Percentiles rank a stretch among this genome's conserved stretches.
phyloP scores from a whole-genome alignment of 2,113 vertebrate species.

The Sorex fumeus region DNA sequence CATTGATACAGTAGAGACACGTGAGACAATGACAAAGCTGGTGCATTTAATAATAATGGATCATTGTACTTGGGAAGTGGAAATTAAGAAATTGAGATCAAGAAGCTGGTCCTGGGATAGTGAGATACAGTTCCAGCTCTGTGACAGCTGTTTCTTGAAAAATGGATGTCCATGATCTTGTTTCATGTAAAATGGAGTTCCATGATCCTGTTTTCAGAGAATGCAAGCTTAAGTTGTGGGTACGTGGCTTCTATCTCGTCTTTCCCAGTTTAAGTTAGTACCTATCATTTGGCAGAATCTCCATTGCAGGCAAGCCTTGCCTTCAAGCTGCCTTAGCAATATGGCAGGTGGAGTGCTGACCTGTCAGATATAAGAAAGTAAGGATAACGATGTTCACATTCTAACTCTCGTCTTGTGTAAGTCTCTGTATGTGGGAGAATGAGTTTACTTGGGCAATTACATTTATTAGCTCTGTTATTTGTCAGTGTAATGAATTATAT shows the following conservation, averaged over 20 bases:
- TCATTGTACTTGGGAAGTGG: not conserved
- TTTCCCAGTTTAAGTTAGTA: not conserved
- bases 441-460: not conserved
- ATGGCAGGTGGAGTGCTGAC: not conserved
- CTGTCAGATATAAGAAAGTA: not conserved
- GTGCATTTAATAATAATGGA: not conserved
- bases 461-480: not conserved
- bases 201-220: no score
- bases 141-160: not conserved
- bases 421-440: not conserved
- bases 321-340: not conserved
- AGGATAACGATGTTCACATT: not conserved
- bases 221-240: no score
- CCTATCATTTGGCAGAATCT: not conserved
- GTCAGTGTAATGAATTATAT: constrained; percentile 62
- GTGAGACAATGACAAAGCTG: not conserved
- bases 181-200: no score
- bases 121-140: not conserved
- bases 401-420: not conserved
- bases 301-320: not conserved
- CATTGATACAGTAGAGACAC: not conserved
- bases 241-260: not conserved
- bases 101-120: not conserved
- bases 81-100: not conserved
- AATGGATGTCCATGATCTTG: not conserved